phyloP scores from a whole-genome alignment of 2,113 vertebrate genomes.

The Zapornia atra region DNA sequence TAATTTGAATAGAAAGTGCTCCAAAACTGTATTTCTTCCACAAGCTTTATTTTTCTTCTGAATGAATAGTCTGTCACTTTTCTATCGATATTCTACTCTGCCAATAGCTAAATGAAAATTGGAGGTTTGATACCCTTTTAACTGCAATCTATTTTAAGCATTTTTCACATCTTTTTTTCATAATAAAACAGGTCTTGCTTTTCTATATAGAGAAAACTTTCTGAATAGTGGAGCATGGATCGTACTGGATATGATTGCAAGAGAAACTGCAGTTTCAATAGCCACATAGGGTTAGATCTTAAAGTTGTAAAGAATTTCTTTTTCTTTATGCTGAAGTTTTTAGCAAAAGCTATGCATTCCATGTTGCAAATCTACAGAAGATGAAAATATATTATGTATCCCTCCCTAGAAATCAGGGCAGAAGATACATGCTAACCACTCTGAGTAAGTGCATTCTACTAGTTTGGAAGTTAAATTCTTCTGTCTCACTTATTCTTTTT shows the following conservation, averaged over 20 bases:
- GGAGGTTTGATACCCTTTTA: not conserved
- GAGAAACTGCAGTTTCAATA: not conserved
- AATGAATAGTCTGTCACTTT: not conserved
- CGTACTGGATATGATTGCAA: not conserved
- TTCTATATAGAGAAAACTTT: not conserved
- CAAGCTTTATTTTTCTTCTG: not conserved
- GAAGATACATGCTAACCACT: not conserved
- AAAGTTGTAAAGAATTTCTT: not conserved
- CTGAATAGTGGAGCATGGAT: not conserved
- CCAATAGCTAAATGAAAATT: not conserved
- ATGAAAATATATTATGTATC: not conserved
- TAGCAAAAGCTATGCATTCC: not conserved
- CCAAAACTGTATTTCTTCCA: not conserved
- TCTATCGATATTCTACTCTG: not conserved
- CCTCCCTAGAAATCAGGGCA: not conserved
- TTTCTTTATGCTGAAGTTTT: not conserved
- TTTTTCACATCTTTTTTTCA: not conserved
- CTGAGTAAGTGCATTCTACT: not conserved
- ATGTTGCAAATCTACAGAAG: not conserved
- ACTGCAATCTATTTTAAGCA: not conserved
- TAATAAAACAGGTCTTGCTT: not conserved
- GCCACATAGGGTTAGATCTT: not conserved
- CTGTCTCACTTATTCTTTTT: constrained; percentile 20
- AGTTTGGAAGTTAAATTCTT: constrained; percentile 3
- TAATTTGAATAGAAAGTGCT: not conserved